Evolutionary conservation across 2,113 vertebrate species (phyloP).

Genomic region (Cyanoderma ruficeps): DNA sequence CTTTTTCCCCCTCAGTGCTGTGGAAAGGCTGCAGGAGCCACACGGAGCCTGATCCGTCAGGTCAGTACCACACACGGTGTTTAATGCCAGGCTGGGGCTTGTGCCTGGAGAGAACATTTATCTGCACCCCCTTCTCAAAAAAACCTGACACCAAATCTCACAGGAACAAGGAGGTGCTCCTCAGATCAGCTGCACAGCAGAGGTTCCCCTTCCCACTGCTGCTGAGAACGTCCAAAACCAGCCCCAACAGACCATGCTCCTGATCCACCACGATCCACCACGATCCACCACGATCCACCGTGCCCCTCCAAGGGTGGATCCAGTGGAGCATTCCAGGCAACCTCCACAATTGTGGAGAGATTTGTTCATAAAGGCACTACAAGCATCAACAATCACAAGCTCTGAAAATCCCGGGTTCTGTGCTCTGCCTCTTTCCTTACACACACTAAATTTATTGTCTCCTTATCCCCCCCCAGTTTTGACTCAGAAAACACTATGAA

Average conservation of each 20-base stretch:
- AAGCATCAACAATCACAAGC: neutral
- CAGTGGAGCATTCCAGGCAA: neutral
- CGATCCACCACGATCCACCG: too few relatives aligned
- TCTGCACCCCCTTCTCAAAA: neutral
- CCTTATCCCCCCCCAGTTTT: neutral
- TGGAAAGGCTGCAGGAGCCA: neutral
- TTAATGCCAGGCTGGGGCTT: neutral
- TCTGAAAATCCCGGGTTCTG: neutral
- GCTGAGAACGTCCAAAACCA: neutral
- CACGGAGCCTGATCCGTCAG: neutral
- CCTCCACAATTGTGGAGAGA: neutral
- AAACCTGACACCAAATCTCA: neutral
- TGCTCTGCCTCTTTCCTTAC: neutral
- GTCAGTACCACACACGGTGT: neutral
- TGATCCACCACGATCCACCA: too few relatives aligned
- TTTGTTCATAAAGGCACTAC: neutral
- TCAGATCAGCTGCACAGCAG: neutral
- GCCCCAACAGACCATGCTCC: rapidly evolving
- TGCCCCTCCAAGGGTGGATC: neutral
- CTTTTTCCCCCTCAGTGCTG: neutral
- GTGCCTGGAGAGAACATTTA: neutral
- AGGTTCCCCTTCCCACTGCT: neutral
- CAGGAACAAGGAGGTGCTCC: neutral
- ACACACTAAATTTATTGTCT: neutral
- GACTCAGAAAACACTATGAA: neutral